These are phyloP conservation scores for Tautogolabrus adspersus DNA, from an alignment of 2,113 vertebrate genomes.

Conservation along the genomic window DNA sequence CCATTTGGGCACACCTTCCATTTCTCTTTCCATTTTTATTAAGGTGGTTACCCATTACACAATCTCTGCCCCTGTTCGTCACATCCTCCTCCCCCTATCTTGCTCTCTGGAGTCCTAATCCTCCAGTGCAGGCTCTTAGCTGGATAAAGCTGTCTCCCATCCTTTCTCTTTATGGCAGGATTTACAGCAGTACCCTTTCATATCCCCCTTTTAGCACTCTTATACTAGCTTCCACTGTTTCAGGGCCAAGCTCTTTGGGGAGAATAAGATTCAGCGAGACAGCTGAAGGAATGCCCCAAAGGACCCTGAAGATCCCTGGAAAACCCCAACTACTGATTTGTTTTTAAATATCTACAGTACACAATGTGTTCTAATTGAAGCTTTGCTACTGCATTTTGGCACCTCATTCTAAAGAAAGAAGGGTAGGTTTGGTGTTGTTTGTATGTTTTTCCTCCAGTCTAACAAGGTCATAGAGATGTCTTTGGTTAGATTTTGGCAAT, in stretches of 20 bases:
- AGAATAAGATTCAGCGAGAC: constrained; percentile 27
- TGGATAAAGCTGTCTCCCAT: constrained; percentile 68
- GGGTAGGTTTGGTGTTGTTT: no score
- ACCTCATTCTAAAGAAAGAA: no score
- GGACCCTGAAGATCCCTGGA: constrained; percentile 6
- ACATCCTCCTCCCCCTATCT: constrained; percentile 48
- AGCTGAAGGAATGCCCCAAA: constrained; percentile 16
- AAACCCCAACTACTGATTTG: not conserved
- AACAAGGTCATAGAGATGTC: no score
- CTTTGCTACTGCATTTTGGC: no score
- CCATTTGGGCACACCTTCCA: constrained; percentile 4
- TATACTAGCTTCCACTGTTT: constrained; percentile 33
- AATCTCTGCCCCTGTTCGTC: constrained; percentile 23
- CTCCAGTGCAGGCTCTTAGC: constrained; percentile 66
- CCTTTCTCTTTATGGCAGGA: constrained; percentile 71
- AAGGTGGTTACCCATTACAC: constrained; percentile 28
- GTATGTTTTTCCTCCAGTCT: no score
- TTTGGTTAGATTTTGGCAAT: no score
- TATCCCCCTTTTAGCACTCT: constrained; percentile 52
- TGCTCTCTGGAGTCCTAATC: constrained; percentile 68
- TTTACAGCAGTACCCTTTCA: constrained; percentile 60
- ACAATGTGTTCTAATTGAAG: not conserved
- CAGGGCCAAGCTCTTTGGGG: constrained; percentile 39
- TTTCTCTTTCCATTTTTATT: constrained; percentile 42
- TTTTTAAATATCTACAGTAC: no score